Percentiles rank a stretch among this genome's conserved stretches.
Conservation (phyloP, 2,113 vertebrate genomes). For the human region DNA sequence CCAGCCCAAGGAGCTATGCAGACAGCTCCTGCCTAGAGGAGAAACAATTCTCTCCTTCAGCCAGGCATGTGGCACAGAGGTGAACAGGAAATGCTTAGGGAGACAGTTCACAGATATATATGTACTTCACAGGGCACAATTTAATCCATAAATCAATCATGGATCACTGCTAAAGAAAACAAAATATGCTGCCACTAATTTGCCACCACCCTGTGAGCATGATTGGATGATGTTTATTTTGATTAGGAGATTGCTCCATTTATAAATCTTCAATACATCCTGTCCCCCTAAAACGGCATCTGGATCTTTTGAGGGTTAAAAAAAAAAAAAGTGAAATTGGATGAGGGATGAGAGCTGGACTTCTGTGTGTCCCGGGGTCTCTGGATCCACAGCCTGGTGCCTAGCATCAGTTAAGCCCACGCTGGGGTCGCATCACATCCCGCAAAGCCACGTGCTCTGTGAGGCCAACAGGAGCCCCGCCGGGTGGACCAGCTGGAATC, state of each 20-base stretch:
- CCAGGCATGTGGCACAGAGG: not conserved
- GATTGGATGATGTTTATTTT: not conserved
- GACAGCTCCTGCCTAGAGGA: not conserved
- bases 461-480: not conserved
- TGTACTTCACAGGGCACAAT: not conserved
- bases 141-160: not conserved
- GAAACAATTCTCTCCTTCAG: rapidly evolving
- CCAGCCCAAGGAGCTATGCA: not conserved
- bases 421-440: not conserved
- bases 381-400: not conserved
- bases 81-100: not conserved
- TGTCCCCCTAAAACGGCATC: not conserved
- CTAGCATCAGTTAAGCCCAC: not conserved
- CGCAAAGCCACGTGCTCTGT: not conserved
- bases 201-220: not conserved
- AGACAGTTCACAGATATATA: not conserved
- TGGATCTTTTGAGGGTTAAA: not conserved
- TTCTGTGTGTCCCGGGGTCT: not conserved
- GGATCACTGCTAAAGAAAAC: not conserved
- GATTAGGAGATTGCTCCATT: not conserved
- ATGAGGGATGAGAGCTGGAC: not conserved
- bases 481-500: not conserved
- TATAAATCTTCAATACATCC: not conserved
- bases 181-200: not conserved
- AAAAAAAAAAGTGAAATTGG: not conserved